Conservation (phyloP, 2,888 invertebrate species). For the Sicus ferrugineus region DNA sequence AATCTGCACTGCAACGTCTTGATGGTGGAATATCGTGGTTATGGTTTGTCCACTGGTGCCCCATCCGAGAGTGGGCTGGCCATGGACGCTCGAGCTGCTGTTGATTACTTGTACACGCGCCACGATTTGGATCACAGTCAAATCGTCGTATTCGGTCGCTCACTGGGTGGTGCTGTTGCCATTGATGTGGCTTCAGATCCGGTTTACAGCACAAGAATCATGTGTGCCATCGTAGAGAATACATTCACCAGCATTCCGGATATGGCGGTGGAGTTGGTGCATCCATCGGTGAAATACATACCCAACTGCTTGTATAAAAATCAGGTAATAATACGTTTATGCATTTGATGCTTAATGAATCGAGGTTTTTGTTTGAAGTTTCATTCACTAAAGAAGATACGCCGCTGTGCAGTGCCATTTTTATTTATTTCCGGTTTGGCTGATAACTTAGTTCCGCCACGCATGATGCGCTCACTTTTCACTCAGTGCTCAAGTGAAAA, state of each 20-base stretch:
- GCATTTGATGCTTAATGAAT: conserved; percentile 10
- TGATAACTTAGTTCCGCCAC: conserved; percentile 87
- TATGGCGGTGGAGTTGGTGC: conserved; percentile 81
- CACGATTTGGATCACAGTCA: conserved; percentile 84
- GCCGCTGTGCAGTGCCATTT: conserved; percentile 77
- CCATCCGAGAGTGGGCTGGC: conserved; percentile 89
- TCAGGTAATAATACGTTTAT: conserved; percentile 70
- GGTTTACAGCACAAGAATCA: conserved; percentile 79
- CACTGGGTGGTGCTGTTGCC: conserved; percentile 87
- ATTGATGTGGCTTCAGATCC: conserved; percentile 83
- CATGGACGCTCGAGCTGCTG: conserved; percentile 84
- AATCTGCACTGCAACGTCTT: conserved; percentile 85
- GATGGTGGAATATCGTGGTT: conserved; percentile 95
- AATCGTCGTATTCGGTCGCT: conserved; percentile 90
- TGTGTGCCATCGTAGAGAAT: conserved; percentile 91
- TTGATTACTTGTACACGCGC: conserved; percentile 83
- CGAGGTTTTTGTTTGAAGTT: conserved; percentile 64
- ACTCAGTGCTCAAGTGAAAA: conserved; percentile 76
- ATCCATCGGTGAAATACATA: conserved; percentile 74
- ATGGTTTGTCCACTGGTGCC: conserved; percentile 88
- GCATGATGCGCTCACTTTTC: conserved; percentile 86
- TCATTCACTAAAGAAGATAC: conserved; percentile 77
- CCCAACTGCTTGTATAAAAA: conserved; percentile 90
- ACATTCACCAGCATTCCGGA: conserved; percentile 95
- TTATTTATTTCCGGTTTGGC: conserved; percentile 88